Base-by-base conservation (phyloP, 2,888 invertebrate genomes). In the Pheosia gnoma region DNA sequence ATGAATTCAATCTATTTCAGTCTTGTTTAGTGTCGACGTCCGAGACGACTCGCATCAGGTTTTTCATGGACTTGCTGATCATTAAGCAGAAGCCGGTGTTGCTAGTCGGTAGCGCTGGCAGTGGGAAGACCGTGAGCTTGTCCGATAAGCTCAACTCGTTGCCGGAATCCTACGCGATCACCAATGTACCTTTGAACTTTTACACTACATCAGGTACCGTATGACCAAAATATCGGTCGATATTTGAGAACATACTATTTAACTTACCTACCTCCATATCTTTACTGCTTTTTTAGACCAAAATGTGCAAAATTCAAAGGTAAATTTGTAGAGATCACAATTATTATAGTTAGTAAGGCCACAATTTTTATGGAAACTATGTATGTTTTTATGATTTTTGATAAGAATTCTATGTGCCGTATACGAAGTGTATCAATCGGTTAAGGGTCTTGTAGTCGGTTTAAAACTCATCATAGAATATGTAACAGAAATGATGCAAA, bases 141-240 rank as follows among this genome's bases (percentile, higher is more conserved):
- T 95, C 96, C 51, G 97, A 98, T 65, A 98, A 98, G 82, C 94
- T 99, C 11, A 94, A 95, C 66, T 88, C 94, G 0, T 85, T 99
- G 45, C 93, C 96, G 0, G 96, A 97, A 8, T 96, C 96, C 52
- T 98, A 96, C 84, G 96, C 96, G 41, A 94, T 98, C 6, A 96
- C 97, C 7, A 98, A 98, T 88, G 98, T 98, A 11, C 98, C 98
- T 0, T 97, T 99, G 84, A 99, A 99, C 91, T 99, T 98, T 85
- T 99, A 99, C 84, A 98, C 98, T 0, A 97, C 98, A 0, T 98
- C 98, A 51, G 95, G 95, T 95, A 77, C 78, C 76, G 25, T n/a
- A 47, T 3, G 47, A 47, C 4, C 9, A 43, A 47, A 47, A 47
- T 47, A n/a, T n/a, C n/a, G 9, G n/a, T 11, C 5, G 5, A 47